A percentile compares a stretch with the other conserved stretches of the same genome.
Conservation (phyloP, 2,113 vertebrate genomes). For the Crotalus tigris region DNA sequence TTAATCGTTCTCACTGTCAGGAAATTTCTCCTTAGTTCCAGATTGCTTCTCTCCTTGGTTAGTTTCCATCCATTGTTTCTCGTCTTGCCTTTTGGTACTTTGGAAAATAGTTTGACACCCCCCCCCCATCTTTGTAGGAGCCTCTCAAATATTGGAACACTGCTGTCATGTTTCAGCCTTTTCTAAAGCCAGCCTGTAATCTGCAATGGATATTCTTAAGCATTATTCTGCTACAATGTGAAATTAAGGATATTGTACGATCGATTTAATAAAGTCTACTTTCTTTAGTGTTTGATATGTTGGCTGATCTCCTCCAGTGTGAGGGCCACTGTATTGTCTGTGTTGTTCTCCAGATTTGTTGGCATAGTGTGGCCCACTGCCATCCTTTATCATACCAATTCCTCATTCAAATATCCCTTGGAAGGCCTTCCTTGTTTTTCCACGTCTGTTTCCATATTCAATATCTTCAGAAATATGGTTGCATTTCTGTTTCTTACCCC, state of each 20-base stretch:
- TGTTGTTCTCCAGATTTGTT: not conserved
- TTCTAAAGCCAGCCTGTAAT: not conserved
- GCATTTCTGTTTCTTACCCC: not conserved
- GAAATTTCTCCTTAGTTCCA: too few relatives aligned
- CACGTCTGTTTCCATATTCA: not conserved
- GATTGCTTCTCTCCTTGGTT: too few relatives aligned
- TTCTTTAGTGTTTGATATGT: not conserved
- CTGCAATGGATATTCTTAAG: not conserved
- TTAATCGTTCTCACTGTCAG: too few relatives aligned
- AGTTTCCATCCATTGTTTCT: too few relatives aligned
- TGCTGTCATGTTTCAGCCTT: not conserved
- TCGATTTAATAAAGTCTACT: not conserved
- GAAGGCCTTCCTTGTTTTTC: not conserved
- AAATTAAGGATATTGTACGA: not conserved
- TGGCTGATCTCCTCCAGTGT: not conserved
- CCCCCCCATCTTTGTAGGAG: too few relatives aligned
- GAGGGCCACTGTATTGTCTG: not conserved
- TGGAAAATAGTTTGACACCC: too few relatives aligned
- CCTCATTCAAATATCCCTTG: not conserved
- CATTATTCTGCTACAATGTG: not conserved
- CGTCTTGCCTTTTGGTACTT: too few relatives aligned
- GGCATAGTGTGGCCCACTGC: not conserved
- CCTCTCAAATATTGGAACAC: too few relatives aligned
- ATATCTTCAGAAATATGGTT: not conserved
- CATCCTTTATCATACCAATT: not conserved